Base-by-base conservation (phyloP, 2,797 vertebrate genomes). In the Lophius americanus region DNA sequence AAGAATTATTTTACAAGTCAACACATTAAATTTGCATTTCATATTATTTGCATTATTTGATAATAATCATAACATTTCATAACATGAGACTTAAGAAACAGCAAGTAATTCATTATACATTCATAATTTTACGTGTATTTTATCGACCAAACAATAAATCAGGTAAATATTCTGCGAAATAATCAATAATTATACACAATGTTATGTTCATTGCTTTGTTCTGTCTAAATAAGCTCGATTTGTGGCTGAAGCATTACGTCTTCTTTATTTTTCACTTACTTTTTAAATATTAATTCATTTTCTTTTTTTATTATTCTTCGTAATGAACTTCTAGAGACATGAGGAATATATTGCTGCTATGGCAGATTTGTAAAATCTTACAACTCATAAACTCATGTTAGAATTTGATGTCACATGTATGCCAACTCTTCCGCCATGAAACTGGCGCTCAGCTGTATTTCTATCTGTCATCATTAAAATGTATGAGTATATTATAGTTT, bases 381-480 rank as follows among this genome's bases (percentile, higher is more conserved):
- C 37, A 51, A 39, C 65, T 60, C 11, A 62, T 71, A 75, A 47
- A 77, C 67, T 73, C 68, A 42, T 23, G 23, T 79, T 75, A 81
- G 84, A 77, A 69, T 84, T 86, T 84, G 57, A 85, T 75, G 73
- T 38, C 33, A 48, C 44, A 78, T 82, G 71, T 73, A 10, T 78
- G 65, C 77, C 14, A 23, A 49, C 44, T 59, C 52, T 70, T 35
- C 9, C 41, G 10, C 46, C 68, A 63, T 60, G 7, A 57, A 71
- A 60, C 6, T 0, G 36, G 37, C 43, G 54, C 69, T 69, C 48
- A 6, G 67, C 69, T 38, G 52, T 57, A n/a, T 70, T 58, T 68
- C 42, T 7, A 36, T 61, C 57, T 43, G 44, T 14, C 37, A 52
- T 61, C 52, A 78, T 84, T 75, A 57, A 84, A 83, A 85, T 78